Evolutionary conservation across 2,797 vertebrate species (phyloP), one percentile per base, ranked within the genome.

Genomic region (Myoxocephalus aenaeus): DNA sequence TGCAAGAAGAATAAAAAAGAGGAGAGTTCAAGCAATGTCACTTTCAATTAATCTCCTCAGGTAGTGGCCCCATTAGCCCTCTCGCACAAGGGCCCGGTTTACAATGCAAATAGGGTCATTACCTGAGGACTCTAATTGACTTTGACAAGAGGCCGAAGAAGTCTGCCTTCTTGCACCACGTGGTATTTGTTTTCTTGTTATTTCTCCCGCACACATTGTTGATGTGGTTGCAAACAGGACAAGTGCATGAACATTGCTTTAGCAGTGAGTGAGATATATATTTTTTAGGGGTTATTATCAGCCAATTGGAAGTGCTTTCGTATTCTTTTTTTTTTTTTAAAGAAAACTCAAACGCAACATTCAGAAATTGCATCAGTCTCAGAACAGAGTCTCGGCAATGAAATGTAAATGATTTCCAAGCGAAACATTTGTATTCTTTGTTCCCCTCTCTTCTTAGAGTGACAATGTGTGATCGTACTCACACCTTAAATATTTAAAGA

Each of bases 51-150:
- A 96, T 96, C 94, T 96, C 94, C 92, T 96, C 95, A 95, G 96
- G 96, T 97, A 95, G 94, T 95, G 94, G 95, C 96, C 96, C 96
- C 96, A 96, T 97, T 98, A 97, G 97, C 96, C 95, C 94, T 93
- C 95, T 95, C 95, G 96, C 95, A 96, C 96, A 93, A 95, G 94
- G 94, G 95, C 95, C 96, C 93, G 90, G 93, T 96, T 97, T 95
- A 94, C 96, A 96, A 97, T 97, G 96, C 96, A 97, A 97, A 99
- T 97, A 94, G 94, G 96, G 95, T 97, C 96, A 96, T 98, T 97
- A 97, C 95, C 96, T 96, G 95, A 94, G 95, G 95, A 96, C 90
- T 94, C 95, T 97, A 97, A 98, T 97, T 96, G 96, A 95, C 94
- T 96, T 93, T 97, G 97, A 98, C 96, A 97, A 89, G 93, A 94